Conservation (phyloP, 2,113 vertebrate species). For the Otis tarda region DNA sequence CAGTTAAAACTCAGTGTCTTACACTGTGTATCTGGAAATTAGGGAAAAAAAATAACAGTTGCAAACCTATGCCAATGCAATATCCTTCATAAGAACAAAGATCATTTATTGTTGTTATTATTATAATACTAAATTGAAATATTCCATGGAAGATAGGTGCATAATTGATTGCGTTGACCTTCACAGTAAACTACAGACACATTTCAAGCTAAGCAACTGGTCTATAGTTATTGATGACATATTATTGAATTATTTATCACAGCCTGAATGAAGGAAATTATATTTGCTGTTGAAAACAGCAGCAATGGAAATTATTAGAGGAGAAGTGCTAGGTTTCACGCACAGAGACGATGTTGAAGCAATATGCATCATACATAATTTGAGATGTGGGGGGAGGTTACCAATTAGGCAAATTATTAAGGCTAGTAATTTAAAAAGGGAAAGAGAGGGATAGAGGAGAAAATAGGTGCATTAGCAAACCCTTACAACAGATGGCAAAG, state of each 20-base stretch:
- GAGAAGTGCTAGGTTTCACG: background rate
- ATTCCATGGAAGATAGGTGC: conserved; percentile 37
- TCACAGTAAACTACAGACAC: conserved; percentile 62
- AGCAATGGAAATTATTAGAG: conserved; percentile 29
- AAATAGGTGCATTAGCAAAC: conserved; percentile 74
- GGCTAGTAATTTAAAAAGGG: conserved; percentile 45
- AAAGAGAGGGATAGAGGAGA: background rate
- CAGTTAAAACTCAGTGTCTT: background rate
- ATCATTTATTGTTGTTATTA: conserved; percentile 21
- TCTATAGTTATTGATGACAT: conserved; percentile 78
- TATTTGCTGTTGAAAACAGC: conserved; percentile 68
- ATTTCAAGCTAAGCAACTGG: conserved; percentile 73
- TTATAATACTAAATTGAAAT: conserved; percentile 43
- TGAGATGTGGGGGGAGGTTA: conserved; percentile 16
- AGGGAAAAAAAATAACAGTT: rapidly evolving
- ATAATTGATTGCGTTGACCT: conserved; percentile 71
- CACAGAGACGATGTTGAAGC: background rate
- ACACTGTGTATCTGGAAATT: background rate
- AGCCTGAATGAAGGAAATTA: conserved; percentile 65
- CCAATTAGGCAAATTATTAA: conserved; percentile 63
- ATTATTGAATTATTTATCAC: conserved; percentile 81
- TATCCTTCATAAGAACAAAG: background rate
- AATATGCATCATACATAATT: background rate
- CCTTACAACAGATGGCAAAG: conserved; percentile 78
- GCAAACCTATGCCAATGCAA: background rate